These are phyloP conservation scores for Euclidia mi DNA, from an alignment of 2,888 invertebrate genomes.

Conservation along the genomic window DNA sequence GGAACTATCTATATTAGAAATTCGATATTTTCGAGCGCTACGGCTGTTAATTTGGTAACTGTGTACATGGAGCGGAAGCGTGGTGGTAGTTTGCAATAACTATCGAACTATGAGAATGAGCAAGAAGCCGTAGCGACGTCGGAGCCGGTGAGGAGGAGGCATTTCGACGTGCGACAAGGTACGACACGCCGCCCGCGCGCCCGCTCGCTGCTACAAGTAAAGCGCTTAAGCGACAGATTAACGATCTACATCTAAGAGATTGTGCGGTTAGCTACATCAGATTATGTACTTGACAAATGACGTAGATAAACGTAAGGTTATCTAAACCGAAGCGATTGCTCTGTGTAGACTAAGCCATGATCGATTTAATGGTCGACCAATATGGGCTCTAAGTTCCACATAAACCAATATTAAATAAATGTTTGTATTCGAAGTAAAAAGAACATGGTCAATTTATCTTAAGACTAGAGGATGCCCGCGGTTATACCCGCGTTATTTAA, in stretches of 20 bases:
- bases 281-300: constrained; percentile 43
- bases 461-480: no score
- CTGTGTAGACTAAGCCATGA: no score
- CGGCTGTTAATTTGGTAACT: constrained; percentile 54
- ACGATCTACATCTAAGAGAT: constrained; percentile 44
- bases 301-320: constrained; percentile 27
- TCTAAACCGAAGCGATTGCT: constrained; percentile 12
- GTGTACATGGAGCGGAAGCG: constrained; percentile 45
- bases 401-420: no score
- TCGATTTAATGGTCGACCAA: no score
- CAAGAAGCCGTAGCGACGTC: constrained; percentile 56
- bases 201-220: constrained; percentile 47
- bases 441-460: no score
- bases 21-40: constrained; percentile 57
- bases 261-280: constrained; percentile 35
- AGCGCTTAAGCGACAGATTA: constrained; percentile 51
- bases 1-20: constrained; percentile 56
- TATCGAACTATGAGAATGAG: constrained; percentile 59
- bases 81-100: constrained; percentile 57
- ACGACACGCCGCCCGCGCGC: constrained; percentile 43
- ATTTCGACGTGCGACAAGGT: constrained; percentile 49
- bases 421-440: no score
- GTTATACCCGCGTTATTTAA: no score
- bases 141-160: constrained; percentile 61
- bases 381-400: no score